phyloP scores from a whole-genome alignment of 2,888 invertebrate species.

The Vesta saturnalis region DNA sequence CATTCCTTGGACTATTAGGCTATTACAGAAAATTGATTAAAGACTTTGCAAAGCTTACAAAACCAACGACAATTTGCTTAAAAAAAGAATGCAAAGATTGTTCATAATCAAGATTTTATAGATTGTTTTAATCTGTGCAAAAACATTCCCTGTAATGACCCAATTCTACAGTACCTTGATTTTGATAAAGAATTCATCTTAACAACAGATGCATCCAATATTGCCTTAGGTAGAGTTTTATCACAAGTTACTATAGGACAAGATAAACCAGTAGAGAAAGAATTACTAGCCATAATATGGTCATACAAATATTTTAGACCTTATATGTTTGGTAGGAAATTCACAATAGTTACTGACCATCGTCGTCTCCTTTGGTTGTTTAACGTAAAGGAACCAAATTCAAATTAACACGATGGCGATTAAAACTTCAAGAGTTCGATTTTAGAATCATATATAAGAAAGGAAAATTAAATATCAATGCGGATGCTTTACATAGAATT shows the following conservation, averaged over 20 bases:
- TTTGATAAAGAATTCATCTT: neutral
- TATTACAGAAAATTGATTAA: too few species aligned
- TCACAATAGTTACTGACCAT: conserved; percentile 1
- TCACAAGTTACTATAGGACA: neutral
- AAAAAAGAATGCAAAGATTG: neutral
- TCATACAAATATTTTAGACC: neutral
- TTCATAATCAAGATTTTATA: conserved; percentile 1
- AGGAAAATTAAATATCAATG: neutral
- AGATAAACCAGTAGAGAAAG: neutral
- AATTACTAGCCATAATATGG: too few species aligned
- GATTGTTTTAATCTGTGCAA: too few species aligned
- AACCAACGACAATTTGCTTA: neutral
- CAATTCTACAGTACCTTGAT: too few species aligned
- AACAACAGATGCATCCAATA: too few species aligned
- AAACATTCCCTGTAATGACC: too few species aligned
- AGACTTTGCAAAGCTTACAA: too few species aligned
- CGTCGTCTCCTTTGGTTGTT: neutral
- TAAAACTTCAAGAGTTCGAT: too few species aligned
- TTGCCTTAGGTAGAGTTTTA: neutral
- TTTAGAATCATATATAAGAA: too few species aligned
- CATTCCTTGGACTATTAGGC: too few species aligned
- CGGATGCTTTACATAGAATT: neutral
- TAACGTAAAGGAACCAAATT: neutral
- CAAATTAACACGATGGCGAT: neutral
- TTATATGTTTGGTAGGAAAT: neutral